Conservation (phyloP, 2,113 vertebrate genomes). For the Turdus rufiventris region DNA sequence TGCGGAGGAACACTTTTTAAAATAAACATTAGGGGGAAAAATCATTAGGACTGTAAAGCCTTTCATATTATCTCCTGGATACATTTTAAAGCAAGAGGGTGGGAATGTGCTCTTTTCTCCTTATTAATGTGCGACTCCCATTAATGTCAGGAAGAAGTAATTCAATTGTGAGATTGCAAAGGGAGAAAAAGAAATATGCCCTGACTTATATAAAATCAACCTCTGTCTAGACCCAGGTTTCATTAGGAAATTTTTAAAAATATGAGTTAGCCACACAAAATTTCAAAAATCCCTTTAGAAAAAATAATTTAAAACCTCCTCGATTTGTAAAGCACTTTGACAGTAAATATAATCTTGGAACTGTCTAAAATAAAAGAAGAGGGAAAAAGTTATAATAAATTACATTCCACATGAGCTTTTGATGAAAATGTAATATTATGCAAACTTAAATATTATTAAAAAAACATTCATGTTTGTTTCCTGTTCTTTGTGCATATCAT, state of each 20-base stretch:
- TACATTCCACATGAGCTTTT: not conserved
- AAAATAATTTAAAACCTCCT: not conserved
- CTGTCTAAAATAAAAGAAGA: not conserved
- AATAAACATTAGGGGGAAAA: constrained; percentile 32
- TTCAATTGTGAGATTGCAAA: not conserved
- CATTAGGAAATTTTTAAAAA: not conserved
- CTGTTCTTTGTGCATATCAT: not conserved
- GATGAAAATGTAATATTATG: not conserved
- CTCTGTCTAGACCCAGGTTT: not conserved
- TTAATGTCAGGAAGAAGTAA: not conserved
- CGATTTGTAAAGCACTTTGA: not conserved
- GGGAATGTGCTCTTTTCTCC: constrained; percentile 43
- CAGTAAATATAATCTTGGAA: not conserved
- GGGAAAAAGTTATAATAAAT: not conserved
- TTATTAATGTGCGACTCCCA: not conserved
- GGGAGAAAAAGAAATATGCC: not conserved
- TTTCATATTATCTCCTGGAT: constrained; percentile 50
- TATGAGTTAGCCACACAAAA: not conserved
- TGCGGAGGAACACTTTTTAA: constrained; percentile 50
- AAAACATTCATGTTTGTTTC: not conserved
- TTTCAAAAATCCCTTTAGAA: not conserved
- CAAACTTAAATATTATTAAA: not conserved
- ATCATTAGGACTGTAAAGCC: constrained; percentile 39
- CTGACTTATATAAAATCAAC: not conserved
- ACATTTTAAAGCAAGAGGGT: constrained; percentile 41